These are phyloP conservation scores for Idaea aversata DNA, from an alignment of 2,888 invertebrate genomes.

Conservation along the genomic window DNA sequence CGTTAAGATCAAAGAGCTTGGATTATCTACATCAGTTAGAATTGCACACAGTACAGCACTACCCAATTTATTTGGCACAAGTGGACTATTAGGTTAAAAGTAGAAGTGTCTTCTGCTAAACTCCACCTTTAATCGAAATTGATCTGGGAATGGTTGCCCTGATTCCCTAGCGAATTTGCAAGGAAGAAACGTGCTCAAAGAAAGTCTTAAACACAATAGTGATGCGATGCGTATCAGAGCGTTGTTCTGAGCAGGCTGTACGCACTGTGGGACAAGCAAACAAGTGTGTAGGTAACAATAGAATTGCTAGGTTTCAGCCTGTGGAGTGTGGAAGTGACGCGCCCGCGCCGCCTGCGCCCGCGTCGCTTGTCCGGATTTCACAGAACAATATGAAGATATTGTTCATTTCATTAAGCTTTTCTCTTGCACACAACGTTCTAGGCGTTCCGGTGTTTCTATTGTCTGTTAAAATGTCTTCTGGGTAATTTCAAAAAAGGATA, in stretches of 20 bases:
- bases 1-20: no score
- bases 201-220: not conserved
- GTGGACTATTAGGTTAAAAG: no score
- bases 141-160: not conserved
- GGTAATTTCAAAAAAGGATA: no score
- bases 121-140: not conserved
- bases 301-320: not conserved
- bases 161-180: not conserved
- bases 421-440: not conserved
- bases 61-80: no score
- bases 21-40: no score
- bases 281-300: not conserved
- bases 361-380: not conserved
- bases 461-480: not conserved
- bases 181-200: not conserved
- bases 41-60: no score
- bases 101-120: no score
- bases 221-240: not conserved
- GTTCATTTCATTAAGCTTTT: not conserved
- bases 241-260: not conserved
- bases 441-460: not conserved
- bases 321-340: not conserved
- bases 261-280: not conserved
- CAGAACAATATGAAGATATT: not conserved
- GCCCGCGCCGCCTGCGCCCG: no score